A percentile compares a stretch with the other conserved stretches of the same genome.
Conservation (phyloP, 2,888 invertebrate species). For the Ptychoptera albimana region DNA sequence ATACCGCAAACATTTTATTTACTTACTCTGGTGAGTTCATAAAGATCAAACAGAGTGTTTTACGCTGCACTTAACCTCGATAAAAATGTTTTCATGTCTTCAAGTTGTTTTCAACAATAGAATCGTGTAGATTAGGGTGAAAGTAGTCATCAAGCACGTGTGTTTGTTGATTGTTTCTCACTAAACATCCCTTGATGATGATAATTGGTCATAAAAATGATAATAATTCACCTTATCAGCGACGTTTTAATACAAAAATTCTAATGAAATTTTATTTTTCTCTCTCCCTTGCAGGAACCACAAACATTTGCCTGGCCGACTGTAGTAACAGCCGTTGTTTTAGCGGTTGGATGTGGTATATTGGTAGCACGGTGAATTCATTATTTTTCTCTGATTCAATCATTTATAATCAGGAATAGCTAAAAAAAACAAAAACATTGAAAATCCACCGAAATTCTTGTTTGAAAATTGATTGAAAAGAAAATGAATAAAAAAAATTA, state of each 20-base stretch:
- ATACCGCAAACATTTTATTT: not conserved
- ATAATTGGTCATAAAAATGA: conserved; percentile 10
- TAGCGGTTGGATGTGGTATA: conserved; percentile 31
- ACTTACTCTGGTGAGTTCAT: not conserved
- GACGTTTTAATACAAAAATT: not conserved
- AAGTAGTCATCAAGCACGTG: no score
- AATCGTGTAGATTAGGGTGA: no score
- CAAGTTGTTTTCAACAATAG: no score
- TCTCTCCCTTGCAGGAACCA: conserved; percentile 8
- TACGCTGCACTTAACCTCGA: not conserved
- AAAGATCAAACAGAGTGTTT: not conserved
- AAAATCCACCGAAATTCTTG: not conserved
- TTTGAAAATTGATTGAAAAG: not conserved
- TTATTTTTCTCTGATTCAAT: not conserved
- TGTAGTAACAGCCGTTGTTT: conserved; percentile 29
- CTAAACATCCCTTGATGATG: not conserved
- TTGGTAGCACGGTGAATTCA: conserved; percentile 29
- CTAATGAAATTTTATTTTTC: not conserved
- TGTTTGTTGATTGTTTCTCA: no score
- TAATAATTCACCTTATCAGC: no score
- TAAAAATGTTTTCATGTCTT: no score
- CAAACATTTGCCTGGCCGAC: conserved; percentile 31
- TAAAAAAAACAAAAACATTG: not conserved
- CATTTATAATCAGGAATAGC: not conserved
- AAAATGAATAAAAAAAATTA: not conserved